Evolutionary conservation across 1,140 invertebrate genomes (phyloP).

Genomic region (Hyles euphorbiae): DNA sequence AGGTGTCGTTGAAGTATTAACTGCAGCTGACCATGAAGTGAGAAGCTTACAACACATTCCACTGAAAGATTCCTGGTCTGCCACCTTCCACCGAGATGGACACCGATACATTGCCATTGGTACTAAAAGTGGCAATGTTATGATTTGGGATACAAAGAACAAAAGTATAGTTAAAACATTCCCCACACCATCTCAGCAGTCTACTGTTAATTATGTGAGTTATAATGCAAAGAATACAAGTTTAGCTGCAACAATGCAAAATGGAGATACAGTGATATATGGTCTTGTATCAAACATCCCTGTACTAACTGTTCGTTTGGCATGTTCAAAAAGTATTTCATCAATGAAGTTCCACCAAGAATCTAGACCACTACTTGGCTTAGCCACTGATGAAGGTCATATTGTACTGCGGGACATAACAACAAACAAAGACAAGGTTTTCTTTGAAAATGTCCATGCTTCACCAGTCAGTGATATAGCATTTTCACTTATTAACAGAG

Average conservation of each 20-base stretch:
- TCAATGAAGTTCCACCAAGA: slow-evolving; percentile 71
- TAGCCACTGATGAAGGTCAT: slow-evolving; percentile 71
- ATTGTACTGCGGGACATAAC: slow-evolving; percentile 63
- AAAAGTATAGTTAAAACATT: slow-evolving; percentile 67
- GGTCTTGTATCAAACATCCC: slow-evolving; percentile 64
- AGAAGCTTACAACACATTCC: slow-evolving; percentile 65
- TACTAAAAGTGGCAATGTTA: slow-evolving; percentile 61
- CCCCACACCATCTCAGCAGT: slow-evolving; percentile 47
- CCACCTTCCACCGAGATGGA: slow-evolving; percentile 64
- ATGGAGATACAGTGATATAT: slow-evolving; percentile 69
- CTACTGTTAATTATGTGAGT: slow-evolving; percentile 59
- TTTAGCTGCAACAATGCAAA: slow-evolving; percentile 62
- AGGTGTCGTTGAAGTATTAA: slow-evolving; percentile 62
- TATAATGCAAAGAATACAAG: slow-evolving; percentile 71
- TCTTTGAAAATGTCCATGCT: slow-evolving; percentile 67
- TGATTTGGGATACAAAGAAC: slow-evolving; percentile 72
- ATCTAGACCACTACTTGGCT: slow-evolving; percentile 54
- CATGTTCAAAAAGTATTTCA: slow-evolving; percentile 62
- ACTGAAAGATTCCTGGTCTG: slow-evolving; percentile 62
- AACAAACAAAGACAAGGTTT: slow-evolving; percentile 67
- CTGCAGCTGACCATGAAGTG: slow-evolving; percentile 59
- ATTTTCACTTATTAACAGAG: slow-evolving; percentile 67
- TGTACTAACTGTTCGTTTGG: slow-evolving; percentile 58
- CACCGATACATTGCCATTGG: slow-evolving; percentile 66
- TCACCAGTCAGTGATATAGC: slow-evolving; percentile 68